phyloP scores from a whole-genome alignment of 2,797 vertebrate species.

The Syndactyla subalaris region DNA sequence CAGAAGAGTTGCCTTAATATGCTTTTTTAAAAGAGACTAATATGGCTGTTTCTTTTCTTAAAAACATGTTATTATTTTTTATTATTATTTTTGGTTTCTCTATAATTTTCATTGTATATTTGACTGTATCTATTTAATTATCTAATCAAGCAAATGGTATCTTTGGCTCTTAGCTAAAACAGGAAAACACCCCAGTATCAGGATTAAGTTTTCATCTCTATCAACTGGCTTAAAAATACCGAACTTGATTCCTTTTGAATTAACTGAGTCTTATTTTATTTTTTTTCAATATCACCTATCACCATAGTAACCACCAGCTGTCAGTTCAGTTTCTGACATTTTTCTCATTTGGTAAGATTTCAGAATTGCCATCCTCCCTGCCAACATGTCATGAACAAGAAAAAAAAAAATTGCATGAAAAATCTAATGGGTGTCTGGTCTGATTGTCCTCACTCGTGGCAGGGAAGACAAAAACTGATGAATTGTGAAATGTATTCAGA shows the following conservation, averaged over 20 bases:
- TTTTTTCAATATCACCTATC: constrained; percentile 85
- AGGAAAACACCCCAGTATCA: constrained; percentile 73
- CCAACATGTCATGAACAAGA: constrained; percentile 94
- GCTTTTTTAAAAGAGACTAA: not conserved
- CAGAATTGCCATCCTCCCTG: constrained; percentile 97
- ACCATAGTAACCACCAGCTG: constrained; percentile 97
- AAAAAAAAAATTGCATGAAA: constrained; percentile 90
- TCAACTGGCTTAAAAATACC: constrained; percentile 82
- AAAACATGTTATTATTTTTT: constrained; percentile 1
- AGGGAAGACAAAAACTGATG: constrained; percentile 99
- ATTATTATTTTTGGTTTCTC: constrained; percentile 52
- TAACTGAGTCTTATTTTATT: constrained; percentile 84
- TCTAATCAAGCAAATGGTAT: constrained; percentile 73
- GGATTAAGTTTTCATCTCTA: constrained; percentile 83
- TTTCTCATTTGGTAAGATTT: constrained; percentile 97
- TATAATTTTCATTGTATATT: constrained; percentile 60
- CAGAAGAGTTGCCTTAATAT: constrained; percentile 11
- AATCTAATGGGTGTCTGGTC: constrained; percentile 99
- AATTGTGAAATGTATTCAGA: constrained; percentile 99
- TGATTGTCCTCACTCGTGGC: constrained; percentile 99
- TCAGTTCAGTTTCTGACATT: constrained; percentile 98
- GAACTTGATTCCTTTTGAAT: constrained; percentile 86
- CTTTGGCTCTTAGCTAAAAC: constrained; percentile 70
- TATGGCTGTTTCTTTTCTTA: not conserved
- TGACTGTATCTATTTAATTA: constrained; percentile 68